Percentiles rank a stretch among this genome's conserved stretches.
Conservation (phyloP, 1,140 invertebrate species). For the Zaprionus davidi region DNA sequence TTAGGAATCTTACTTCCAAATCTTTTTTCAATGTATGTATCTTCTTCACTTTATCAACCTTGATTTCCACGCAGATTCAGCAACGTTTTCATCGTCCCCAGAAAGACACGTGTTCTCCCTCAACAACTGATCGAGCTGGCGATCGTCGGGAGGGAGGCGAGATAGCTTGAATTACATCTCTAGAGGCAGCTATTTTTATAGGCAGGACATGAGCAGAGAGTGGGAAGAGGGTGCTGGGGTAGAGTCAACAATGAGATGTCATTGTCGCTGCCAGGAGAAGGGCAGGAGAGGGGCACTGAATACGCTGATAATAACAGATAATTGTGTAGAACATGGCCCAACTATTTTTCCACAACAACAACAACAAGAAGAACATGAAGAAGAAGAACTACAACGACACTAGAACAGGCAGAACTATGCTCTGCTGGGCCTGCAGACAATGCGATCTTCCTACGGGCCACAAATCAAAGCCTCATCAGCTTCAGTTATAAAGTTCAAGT, state of each 20-base stretch:
- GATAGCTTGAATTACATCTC: conserved; percentile 50
- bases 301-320: conserved; percentile 81
- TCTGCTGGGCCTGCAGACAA: conserved; percentile 22
- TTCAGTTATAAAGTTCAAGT: conserved; percentile 74
- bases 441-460: conserved; percentile 47
- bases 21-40: background rate
- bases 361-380: background rate
- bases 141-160: background rate
- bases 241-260: conserved; percentile 70
- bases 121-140: conserved; percentile 44
- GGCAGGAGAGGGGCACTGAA: conserved; percentile 38
- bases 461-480: conserved; percentile 79
- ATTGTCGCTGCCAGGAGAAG: conserved; percentile 50
- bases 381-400: background rate
- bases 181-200: conserved; percentile 73
- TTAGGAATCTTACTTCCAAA: background rate
- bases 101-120: conserved; percentile 75
- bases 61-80: background rate
- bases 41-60: background rate
- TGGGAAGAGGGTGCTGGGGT: conserved; percentile 9
- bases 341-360: conserved; percentile 65
- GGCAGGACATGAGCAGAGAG: conserved; percentile 28
- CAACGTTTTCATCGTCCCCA: conserved; percentile 13
- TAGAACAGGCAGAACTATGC: background rate
- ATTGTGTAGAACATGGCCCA: conserved; percentile 83